Conservation (phyloP, 2,113 vertebrate species). For the Alces alces region DNA sequence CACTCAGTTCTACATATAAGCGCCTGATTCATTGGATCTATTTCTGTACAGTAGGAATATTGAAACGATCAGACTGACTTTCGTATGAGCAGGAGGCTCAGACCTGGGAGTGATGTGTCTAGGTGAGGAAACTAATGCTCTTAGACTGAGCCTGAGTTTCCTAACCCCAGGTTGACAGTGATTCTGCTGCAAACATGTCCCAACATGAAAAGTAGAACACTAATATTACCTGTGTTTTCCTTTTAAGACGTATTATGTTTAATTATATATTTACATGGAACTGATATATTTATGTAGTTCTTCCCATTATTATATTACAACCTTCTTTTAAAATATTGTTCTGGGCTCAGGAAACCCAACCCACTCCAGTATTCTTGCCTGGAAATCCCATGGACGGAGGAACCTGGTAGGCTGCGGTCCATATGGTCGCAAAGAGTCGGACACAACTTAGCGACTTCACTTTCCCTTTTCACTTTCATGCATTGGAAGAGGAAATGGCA, state of each 20-base stretch:
- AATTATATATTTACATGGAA: background rate
- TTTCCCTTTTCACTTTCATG: too few species aligned
- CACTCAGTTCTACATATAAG: background rate
- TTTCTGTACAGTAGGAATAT: background rate
- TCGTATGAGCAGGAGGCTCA: background rate
- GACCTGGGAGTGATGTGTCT: background rate
- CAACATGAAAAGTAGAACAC: background rate
- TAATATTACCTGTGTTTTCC: background rate
- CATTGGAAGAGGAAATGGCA: too few species aligned
- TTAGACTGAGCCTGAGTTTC: background rate
- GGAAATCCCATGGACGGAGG: too few species aligned
- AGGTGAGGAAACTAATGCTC: background rate
- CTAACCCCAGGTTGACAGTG: background rate
- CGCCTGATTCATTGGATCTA: background rate
- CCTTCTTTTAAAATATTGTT: background rate
- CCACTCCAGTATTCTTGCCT: background rate
- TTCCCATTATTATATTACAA: background rate
- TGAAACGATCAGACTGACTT: background rate
- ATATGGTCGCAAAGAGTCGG: accelerated
- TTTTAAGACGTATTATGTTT: background rate
- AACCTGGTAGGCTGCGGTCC: too few species aligned
- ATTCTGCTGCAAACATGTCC: background rate
- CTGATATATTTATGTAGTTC: background rate
- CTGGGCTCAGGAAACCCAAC: background rate
- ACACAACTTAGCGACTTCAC: too few species aligned